Percentiles rank a stretch among this genome's conserved stretches.
These are phyloP conservation scores for Setophaga coronata DNA, from an alignment of 2,113 vertebrate species.

Conservation along the genomic window DNA sequence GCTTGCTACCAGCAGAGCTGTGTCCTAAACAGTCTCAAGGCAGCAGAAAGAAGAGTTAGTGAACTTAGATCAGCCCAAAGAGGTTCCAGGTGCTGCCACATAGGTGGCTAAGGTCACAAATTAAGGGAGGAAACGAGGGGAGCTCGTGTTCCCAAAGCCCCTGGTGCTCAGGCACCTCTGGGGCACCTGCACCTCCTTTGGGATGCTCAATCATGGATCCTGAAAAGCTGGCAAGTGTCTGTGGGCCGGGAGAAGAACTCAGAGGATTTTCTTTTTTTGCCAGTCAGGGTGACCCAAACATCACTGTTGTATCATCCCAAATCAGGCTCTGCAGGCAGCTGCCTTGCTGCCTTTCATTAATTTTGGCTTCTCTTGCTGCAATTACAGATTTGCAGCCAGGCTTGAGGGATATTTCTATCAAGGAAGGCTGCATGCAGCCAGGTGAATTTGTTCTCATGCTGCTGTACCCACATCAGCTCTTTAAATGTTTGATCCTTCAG, in stretches of 20 bases:
- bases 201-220: not conserved
- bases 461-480: not conserved
- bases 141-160: not conserved
- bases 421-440: not conserved
- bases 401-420: not conserved
- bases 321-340: not conserved
- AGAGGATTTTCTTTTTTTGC: not conserved
- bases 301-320: not conserved
- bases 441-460: not conserved
- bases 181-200: not conserved
- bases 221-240: not conserved
- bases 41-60: not conserved
- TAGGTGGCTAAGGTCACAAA: not conserved
- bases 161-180: accelerated
- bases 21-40: not conserved
- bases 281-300: not conserved
- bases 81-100: not conserved
- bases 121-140: not conserved
- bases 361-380: not conserved
- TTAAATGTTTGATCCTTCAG: not conserved
- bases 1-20: not conserved
- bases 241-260: not conserved
- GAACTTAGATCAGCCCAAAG: not conserved
- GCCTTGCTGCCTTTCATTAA: not conserved
- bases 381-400: not conserved